phyloP scores from a whole-genome alignment of 2,797 vertebrate species.

The Tapirus indicus region DNA sequence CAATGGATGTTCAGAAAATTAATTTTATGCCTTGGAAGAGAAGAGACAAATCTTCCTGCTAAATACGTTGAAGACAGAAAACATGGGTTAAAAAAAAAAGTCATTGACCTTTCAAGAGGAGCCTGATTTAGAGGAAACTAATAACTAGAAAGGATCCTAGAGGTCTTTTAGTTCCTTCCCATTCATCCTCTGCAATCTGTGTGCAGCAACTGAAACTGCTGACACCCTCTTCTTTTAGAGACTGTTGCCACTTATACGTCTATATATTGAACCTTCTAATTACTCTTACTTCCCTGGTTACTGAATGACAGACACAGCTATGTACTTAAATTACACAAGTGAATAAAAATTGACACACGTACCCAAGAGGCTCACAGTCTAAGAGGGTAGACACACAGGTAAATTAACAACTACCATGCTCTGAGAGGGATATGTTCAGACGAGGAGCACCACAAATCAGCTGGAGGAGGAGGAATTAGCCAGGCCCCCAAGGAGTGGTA shows the following conservation, averaged over 20 bases:
- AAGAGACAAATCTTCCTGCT: not conserved
- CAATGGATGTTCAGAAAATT: not conserved
- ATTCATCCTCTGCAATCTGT: not conserved
- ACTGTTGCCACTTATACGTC: not conserved
- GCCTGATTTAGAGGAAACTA: not conserved
- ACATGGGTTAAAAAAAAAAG: not conserved
- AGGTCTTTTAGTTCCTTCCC: not conserved
- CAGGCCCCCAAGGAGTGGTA: not conserved
- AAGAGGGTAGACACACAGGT: not conserved
- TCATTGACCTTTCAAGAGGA: not conserved
- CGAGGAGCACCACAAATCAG: not conserved
- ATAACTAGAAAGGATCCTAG: not conserved
- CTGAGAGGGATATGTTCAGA: not conserved
- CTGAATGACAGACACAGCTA: not conserved
- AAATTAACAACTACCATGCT: not conserved
- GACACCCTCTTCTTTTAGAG: not conserved
- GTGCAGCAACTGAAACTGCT: not conserved
- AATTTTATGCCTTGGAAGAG: constrained; percentile 9
- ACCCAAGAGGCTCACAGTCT: not conserved
- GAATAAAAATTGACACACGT: not conserved
- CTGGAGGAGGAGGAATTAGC: not conserved
- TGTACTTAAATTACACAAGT: not conserved
- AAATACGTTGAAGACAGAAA: constrained; percentile 13
- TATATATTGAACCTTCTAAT: not conserved
- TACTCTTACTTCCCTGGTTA: not conserved